Percentiles rank a stretch among this genome's conserved stretches.
phyloP scores from a whole-genome alignment of 1,140 invertebrate genomes.

The Sweltsa coloradensis region DNA sequence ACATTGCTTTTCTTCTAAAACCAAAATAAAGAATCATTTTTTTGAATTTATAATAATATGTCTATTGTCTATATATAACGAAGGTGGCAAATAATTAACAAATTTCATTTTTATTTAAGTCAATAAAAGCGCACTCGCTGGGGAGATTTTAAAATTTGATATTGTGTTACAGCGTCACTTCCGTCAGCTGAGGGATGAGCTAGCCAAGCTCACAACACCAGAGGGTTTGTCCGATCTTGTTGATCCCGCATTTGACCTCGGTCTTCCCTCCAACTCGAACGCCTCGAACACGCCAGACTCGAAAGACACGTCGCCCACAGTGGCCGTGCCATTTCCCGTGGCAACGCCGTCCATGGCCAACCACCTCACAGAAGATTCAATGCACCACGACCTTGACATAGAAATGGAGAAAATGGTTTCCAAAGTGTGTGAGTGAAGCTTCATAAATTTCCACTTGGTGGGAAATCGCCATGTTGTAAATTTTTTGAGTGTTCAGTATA shows the following conservation, averaged over 20 bases:
- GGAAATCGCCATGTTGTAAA: too few relatives aligned
- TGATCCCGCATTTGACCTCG: conserved; percentile 30
- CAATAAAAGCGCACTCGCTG: conserved; percentile 20
- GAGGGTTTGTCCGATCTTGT: conserved; percentile 55
- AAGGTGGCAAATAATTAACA: too few relatives aligned
- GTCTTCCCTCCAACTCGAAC: conserved; percentile 35
- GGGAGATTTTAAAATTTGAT: conserved; percentile 14
- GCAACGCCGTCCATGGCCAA: not conserved
- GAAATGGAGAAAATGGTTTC: conserved; percentile 65
- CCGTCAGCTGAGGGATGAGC: conserved; percentile 61
- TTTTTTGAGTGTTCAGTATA: too few relatives aligned
- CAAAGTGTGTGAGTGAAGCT: conserved; percentile 44
- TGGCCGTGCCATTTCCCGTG: not conserved
- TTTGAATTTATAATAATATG: too few relatives aligned
- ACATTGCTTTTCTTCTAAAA: too few relatives aligned
- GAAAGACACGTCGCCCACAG: conserved; percentile 11
- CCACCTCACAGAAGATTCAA: conserved; percentile 19
- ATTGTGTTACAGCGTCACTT: conserved; percentile 56
- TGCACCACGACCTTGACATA: conserved; percentile 46
- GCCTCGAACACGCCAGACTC: conserved; percentile 20
- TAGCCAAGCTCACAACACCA: conserved; percentile 64
- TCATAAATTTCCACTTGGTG: too few relatives aligned
- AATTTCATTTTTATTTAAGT: too few relatives aligned
- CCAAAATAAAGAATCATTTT: too few relatives aligned
- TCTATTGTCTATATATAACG: too few relatives aligned